Evolutionary conservation across 2,797 vertebrate species (phyloP), one percentile per base, ranked within the genome.

Genomic region (Limnodromus scolopaceus): DNA sequence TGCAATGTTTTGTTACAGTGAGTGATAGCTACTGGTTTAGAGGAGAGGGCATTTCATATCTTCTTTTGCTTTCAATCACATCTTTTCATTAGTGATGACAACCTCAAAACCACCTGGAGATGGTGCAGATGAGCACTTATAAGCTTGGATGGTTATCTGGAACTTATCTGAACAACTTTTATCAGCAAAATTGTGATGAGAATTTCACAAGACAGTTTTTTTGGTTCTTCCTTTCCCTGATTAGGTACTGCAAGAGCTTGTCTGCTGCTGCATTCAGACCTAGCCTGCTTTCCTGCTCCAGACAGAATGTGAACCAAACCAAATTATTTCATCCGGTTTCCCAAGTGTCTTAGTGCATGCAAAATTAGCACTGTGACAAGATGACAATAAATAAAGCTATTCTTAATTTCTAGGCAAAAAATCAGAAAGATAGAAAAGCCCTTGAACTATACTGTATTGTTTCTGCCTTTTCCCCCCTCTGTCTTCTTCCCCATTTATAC

Each of bases 41-140:
- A 90, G 64, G 68, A 93, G 76, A 96, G 84, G 60, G 57, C 84
- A 87, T 70, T 94, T 92, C 64, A 68, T 78, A 92, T 92, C 84
- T 68, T 46, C 92, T 54, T 84, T 51, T 87, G 72, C 86, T 94
- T 95, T 96, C 83, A 78, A 81, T 93, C 90, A 78, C 77, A 80
- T 91, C 92, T 91, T 96, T 95, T 95, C 91, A 97, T 94, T 96
- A 91, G 93, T 13, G 60, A 90, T 91, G 94, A 65, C 83, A 95
- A 87, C 94, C 75, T 93, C 92, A 94, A 84, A 96, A 84, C 78
- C 88, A 94, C 70, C 86, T 95, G 87, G 92, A 93, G 93, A 94
- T 85, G 93, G 90, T 89, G 75, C 86, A 94, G 93, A 94, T 81
- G 92, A 87, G 75, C 88, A 95, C 57, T 95, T 85, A 74, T 30